These are phyloP conservation scores for Chrysemys picta DNA, from an alignment of 2,113 vertebrate genomes.

Conservation along the genomic window DNA sequence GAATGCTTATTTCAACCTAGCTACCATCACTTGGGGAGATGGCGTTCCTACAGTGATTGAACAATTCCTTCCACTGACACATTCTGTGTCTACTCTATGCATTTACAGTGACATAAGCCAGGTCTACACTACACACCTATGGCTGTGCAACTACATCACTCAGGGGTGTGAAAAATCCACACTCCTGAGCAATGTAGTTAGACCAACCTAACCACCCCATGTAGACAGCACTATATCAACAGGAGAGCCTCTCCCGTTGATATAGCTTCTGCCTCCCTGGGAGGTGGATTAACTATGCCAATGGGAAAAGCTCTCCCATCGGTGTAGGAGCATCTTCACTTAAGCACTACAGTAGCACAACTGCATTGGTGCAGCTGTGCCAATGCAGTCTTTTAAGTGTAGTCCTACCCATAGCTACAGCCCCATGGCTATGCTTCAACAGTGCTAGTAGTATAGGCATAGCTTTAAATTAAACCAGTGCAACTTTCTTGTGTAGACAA, in stretches of 20 bases:
- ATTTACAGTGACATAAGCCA: not conserved
- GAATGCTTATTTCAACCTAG: too few species aligned
- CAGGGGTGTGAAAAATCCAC: not conserved
- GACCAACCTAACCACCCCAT: not conserved
- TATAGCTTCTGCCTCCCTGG: not conserved
- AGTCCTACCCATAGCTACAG: too few species aligned
- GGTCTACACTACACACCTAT: too few species aligned
- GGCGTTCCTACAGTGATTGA: not conserved
- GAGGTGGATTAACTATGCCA: too few species aligned
- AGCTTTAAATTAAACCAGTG: not conserved
- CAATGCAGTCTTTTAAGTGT: too few species aligned
- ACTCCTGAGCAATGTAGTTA: not conserved
- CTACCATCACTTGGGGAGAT: not conserved
- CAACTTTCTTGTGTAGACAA: not conserved
- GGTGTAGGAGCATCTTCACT: too few species aligned
- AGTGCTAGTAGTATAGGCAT: not conserved
- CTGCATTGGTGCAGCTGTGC: too few species aligned
- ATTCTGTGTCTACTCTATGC: not conserved
- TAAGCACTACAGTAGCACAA: not conserved
- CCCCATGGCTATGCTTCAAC: too few species aligned
- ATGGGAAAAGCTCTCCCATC: too few species aligned
- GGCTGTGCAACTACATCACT: too few species aligned
- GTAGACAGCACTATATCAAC: not conserved
- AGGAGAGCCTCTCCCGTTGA: not conserved
- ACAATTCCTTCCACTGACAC: not conserved